Evolutionary conservation across 1,140 invertebrate species (phyloP).

Genomic region (Nephila pilipes): DNA sequence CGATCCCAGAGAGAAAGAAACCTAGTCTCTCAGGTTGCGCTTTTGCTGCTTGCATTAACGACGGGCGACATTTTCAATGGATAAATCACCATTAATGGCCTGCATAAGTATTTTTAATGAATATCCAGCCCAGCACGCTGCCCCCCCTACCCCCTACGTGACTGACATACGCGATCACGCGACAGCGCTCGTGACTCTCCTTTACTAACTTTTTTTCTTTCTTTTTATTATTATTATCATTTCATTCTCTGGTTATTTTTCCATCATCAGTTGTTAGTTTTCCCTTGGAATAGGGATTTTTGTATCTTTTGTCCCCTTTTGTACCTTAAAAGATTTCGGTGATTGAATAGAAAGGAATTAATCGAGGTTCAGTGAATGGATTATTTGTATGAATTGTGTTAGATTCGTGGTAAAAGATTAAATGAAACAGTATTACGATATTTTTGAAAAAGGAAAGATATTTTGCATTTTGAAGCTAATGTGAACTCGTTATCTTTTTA

Average conservation of each 20-base stretch:
- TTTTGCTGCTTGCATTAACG: slow-evolving; percentile 73
- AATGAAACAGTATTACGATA: too few species aligned
- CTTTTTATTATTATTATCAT: slow-evolving; percentile 30
- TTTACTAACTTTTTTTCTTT: slow-evolving; percentile 14
- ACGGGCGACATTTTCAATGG: slow-evolving; percentile 74
- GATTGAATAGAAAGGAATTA: neutral
- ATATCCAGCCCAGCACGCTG: slow-evolving; percentile 71
- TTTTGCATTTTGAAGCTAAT: too few species aligned
- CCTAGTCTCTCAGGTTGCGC: slow-evolving; percentile 54
- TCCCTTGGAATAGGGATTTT: slow-evolving; percentile 2
- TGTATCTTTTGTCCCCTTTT: neutral
- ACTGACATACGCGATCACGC: slow-evolving; percentile 73
- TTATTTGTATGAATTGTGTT: neutral
- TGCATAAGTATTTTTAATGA: slow-evolving; percentile 77
- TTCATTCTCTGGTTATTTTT: slow-evolving; percentile 57
- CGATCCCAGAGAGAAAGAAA: slow-evolving; percentile 65
- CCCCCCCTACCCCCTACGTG: slow-evolving; percentile 55
- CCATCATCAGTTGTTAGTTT: slow-evolving; percentile 48
- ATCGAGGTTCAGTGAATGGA: neutral
- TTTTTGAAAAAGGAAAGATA: too few species aligned
- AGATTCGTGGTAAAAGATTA: too few species aligned
- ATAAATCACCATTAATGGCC: slow-evolving; percentile 77
- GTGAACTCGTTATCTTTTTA: too few species aligned
- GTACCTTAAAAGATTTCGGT: neutral
- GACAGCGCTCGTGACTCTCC: slow-evolving; percentile 60